A percentile compares a stretch with the other conserved stretches of the same genome.
Evolutionary conservation across 2,113 vertebrate genomes (phyloP).

Genomic region (Gasterosteus nipponicus): DNA sequence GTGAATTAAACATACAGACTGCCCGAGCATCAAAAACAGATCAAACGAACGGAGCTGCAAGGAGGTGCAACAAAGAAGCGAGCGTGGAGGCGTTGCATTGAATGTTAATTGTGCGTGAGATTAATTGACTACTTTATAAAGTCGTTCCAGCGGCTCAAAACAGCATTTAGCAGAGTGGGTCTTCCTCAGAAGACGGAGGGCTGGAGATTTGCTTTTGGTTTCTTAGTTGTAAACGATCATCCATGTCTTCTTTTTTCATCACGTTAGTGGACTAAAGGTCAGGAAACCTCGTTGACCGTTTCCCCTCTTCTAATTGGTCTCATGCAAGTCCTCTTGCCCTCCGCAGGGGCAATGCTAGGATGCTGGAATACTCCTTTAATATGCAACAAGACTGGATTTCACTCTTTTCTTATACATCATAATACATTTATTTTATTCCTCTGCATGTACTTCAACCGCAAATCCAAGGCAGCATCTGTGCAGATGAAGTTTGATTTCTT

Average conservation of each 20-base stretch:
- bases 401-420: neutral
- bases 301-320: neutral
- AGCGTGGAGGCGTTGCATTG: neutral
- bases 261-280: neutral
- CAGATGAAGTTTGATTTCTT: neutral
- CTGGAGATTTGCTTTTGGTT: too few species aligned
- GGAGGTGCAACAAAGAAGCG: neutral
- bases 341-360: neutral
- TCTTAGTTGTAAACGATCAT: too few species aligned
- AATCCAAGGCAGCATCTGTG: neutral
- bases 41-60: neutral
- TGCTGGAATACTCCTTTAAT: neutral
- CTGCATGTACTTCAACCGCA: neutral
- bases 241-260: neutral
- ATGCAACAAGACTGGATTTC: neutral
- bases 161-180: neutral
- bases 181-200: neutral
- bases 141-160: neutral
- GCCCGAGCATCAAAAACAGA: slow-evolving; percentile 15
- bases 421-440: neutral
- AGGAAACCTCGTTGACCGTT: too few species aligned
- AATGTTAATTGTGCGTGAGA: neutral
- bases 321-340: neutral
- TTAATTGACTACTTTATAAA: neutral
- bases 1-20: neutral